phyloP scores from a whole-genome alignment of 2,113 vertebrate species.

The Syrmaticus mikado region DNA sequence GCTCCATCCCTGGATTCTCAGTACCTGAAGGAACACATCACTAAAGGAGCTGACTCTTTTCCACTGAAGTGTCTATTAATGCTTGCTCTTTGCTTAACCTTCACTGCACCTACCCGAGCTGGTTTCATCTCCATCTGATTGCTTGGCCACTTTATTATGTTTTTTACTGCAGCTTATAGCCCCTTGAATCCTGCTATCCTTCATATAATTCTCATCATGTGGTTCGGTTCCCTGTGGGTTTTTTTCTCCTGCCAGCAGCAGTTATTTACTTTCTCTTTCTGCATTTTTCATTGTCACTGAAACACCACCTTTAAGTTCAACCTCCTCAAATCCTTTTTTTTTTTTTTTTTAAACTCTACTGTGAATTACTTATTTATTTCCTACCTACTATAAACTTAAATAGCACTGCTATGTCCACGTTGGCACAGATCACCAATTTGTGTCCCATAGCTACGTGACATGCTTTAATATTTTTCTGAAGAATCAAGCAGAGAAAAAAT shows the following conservation, averaged over 20 bases:
- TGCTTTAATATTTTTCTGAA: conserved; percentile 5
- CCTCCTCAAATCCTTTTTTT: conserved; percentile 24
- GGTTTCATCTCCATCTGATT: conserved; percentile 48
- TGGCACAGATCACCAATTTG: conserved; percentile 1
- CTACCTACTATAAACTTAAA: not conserved
- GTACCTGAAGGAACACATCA: not conserved
- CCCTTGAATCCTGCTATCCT: conserved; percentile 46
- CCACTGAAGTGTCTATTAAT: conserved; percentile 41
- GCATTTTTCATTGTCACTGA: conserved; percentile 60
- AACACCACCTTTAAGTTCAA: conserved; percentile 45
- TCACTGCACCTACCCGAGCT: conserved; percentile 29
- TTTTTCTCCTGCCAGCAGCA: conserved; percentile 47
- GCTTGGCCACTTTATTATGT: conserved; percentile 40
- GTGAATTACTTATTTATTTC: conserved; percentile 16
- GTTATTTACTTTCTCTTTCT: conserved; percentile 64
- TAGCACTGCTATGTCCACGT: not conserved
- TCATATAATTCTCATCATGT: conserved; percentile 59
- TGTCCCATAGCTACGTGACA: not conserved
- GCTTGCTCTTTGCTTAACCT: conserved; percentile 68
- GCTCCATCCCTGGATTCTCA: not conserved
- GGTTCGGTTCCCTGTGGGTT: conserved; percentile 22
- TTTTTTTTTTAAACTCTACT: not conserved
- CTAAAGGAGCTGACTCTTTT: not conserved
- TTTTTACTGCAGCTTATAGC: conserved; percentile 53
- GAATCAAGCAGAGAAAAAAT: conserved; percentile 56